Evolutionary conservation across 2,888 invertebrate species (phyloP).

Genomic region (Erannis defoliaria): DNA sequence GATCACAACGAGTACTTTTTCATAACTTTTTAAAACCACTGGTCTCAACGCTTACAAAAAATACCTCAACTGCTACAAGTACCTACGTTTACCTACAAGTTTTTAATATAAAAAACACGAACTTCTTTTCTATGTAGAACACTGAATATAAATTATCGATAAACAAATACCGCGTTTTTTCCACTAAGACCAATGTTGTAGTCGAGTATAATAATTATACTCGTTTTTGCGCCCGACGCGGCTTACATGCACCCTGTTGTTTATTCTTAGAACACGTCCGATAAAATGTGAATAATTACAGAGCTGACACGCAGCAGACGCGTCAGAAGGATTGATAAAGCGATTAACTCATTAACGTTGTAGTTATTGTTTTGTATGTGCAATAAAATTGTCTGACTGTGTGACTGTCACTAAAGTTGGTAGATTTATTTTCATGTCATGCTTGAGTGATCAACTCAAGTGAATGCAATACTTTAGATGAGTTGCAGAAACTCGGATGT

Average conservation of each 20-base stretch:
- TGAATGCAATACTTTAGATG: too few relatives aligned
- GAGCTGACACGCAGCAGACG: constrained; percentile 19
- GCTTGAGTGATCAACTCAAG: too few relatives aligned
- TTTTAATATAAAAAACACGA: background rate
- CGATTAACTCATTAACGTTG: constrained; percentile 8
- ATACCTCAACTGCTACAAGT: too few relatives aligned
- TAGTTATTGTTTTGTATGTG: background rate
- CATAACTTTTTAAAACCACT: too few relatives aligned
- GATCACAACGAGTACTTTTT: too few relatives aligned
- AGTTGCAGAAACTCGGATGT: too few relatives aligned
- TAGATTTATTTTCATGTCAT: background rate
- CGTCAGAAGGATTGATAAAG: constrained; percentile 4
- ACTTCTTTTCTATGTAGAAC: background rate
- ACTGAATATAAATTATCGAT: constrained; percentile 19
- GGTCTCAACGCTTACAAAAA: too few relatives aligned
- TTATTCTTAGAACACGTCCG: constrained; percentile 35
- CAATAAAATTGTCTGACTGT: background rate
- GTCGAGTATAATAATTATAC: too few relatives aligned
- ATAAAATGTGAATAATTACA: constrained; percentile 30
- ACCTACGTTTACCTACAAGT: too few relatives aligned
- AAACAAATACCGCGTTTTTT: constrained; percentile 29
- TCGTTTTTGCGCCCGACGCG: constrained; percentile 35
- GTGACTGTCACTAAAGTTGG: background rate
- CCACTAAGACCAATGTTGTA: background rate
- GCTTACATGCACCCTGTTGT: constrained; percentile 23